Conservation (phyloP, 92 coral and sea anemone species). For the Palythoa grandiflora region DNA sequence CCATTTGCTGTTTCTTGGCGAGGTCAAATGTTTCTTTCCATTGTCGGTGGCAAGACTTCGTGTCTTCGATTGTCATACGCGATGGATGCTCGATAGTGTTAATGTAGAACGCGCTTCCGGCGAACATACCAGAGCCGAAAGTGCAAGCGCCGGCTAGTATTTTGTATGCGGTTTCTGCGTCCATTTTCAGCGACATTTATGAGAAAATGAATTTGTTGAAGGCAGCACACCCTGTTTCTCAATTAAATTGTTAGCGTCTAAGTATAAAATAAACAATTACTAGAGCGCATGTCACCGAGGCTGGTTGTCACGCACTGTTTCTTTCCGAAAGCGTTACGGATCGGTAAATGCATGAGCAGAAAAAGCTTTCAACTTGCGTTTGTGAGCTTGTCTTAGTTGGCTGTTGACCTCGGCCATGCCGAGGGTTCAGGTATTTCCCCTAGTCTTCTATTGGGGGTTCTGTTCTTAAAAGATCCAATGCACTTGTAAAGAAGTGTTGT, state of each 20-base stretch:
- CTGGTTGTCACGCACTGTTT: neutral
- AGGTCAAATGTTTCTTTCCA: constrained; percentile 46
- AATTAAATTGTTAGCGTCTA: neutral
- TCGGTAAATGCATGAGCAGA: too few relatives aligned
- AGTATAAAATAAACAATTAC: neutral
- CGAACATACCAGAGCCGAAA: constrained; percentile 39
- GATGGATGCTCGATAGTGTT: constrained; percentile 44
- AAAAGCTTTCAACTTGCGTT: too few relatives aligned
- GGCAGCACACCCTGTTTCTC: neutral
- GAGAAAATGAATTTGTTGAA: neutral
- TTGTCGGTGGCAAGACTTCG: constrained; percentile 46
- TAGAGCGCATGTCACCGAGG: neutral
- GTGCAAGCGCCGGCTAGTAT: constrained; percentile 34
- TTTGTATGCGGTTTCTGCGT: constrained; percentile 39
- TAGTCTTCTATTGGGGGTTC: too few relatives aligned
- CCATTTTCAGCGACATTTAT: constrained; percentile 22
- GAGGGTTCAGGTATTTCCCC: too few relatives aligned
- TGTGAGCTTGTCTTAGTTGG: too few relatives aligned
- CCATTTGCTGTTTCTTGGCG: constrained; percentile 47
- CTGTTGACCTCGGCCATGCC: too few relatives aligned
- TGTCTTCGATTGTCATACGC: constrained; percentile 42
- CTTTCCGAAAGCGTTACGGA: neutral
- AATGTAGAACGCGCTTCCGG: constrained; percentile 36
- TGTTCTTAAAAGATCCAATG: too few relatives aligned
- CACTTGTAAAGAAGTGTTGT: too few relatives aligned